These are phyloP conservation scores for Drosophila suzukii DNA, from an alignment of 1,140 invertebrate species.

Conservation along the genomic window DNA sequence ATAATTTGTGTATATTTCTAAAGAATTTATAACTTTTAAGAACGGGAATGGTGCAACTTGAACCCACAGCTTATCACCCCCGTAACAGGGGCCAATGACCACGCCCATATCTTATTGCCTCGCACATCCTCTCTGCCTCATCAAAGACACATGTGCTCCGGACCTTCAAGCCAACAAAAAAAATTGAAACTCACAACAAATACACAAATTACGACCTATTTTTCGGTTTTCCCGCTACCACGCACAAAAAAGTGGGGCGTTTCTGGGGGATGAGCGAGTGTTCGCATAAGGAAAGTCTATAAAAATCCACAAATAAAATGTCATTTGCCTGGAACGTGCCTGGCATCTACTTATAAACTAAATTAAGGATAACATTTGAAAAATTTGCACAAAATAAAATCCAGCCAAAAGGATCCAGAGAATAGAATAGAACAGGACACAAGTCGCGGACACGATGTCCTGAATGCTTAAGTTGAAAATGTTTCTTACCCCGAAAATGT, in stretches of 20 bases:
- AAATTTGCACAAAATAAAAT: slow-evolving; percentile 84
- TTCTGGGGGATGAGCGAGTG: slow-evolving; percentile 11
- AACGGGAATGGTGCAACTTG: neutral
- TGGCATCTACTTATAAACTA: slow-evolving; percentile 82
- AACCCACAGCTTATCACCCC: slow-evolving; percentile 10
- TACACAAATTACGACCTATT: slow-evolving; percentile 79
- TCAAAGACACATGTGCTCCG: slow-evolving; percentile 77
- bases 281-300: slow-evolving; percentile 67
- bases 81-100: neutral
- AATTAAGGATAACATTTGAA: slow-evolving; percentile 83
- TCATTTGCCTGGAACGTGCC: slow-evolving; percentile 81
- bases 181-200: slow-evolving; percentile 48
- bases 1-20: too few relatives aligned
- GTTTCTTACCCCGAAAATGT: slow-evolving; percentile 42
- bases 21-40: neutral
- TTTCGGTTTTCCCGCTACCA: slow-evolving; percentile 43
- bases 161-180: slow-evolving; percentile 5
- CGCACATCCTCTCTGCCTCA: slow-evolving; percentile 51
- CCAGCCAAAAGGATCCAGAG: slow-evolving; percentile 42
- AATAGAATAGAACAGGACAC: slow-evolving; percentile 41
- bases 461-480: slow-evolving; percentile 77
- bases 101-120: neutral
- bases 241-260: slow-evolving; percentile 9
- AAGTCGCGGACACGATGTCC: slow-evolving; percentile 73
- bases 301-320: slow-evolving; percentile 83